Conservation (phyloP, 2,888 invertebrate species). For the Eristalis arbustorum region DNA sequence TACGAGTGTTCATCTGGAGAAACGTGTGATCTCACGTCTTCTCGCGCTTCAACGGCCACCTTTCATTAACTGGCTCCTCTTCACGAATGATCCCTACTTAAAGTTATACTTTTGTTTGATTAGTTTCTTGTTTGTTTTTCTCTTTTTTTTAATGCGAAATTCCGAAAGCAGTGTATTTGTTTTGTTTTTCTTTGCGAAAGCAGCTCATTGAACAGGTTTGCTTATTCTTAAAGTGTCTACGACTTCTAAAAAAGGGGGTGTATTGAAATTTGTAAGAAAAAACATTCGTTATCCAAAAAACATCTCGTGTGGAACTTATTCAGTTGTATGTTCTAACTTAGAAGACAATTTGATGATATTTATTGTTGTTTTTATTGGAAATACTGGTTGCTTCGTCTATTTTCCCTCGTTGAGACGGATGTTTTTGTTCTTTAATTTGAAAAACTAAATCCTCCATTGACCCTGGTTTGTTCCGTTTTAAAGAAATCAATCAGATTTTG, state of each 20-base stretch:
- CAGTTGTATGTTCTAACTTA: neutral
- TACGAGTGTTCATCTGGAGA: too few relatives aligned
- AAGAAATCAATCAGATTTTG: neutral
- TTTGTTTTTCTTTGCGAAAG: slow-evolving; percentile 27
- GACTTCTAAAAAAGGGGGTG: neutral
- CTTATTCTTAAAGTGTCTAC: neutral
- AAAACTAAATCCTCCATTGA: slow-evolving; percentile 13
- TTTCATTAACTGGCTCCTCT: neutral
- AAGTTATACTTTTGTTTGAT: too few relatives aligned
- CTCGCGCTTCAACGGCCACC: neutral
- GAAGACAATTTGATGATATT: slow-evolving; percentile 15
- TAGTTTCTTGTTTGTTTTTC: slow-evolving; percentile 11
- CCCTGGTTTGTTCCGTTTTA: slow-evolving; percentile 4
- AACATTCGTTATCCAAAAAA: neutral
- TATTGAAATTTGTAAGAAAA: too few relatives aligned
- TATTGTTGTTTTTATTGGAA: slow-evolving; percentile 43
- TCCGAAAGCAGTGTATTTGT: slow-evolving; percentile 47
- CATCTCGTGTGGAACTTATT: slow-evolving; percentile 33
- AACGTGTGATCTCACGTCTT: neutral
- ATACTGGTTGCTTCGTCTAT: neutral
- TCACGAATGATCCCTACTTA: neutral
- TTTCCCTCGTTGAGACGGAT: slow-evolving; percentile 47
- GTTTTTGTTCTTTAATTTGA: neutral
- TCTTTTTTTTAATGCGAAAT: slow-evolving; percentile 32
- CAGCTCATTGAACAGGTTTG: slow-evolving; percentile 39